These are phyloP conservation scores for Acrobasis suavella DNA, from an alignment of 2,888 invertebrate species.

Conservation along the genomic window DNA sequence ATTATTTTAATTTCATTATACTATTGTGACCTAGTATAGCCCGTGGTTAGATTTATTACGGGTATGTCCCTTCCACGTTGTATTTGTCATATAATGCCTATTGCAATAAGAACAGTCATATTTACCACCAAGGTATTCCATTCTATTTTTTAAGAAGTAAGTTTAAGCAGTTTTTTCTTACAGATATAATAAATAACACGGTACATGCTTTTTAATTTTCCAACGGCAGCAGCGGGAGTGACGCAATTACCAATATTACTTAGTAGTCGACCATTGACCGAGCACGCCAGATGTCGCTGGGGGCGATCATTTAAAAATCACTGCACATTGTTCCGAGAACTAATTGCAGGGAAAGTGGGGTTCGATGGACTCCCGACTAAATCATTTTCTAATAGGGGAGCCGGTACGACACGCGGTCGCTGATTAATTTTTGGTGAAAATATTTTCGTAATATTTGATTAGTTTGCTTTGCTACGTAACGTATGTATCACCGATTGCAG, in stretches of 20 bases:
- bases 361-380: slow-evolving; percentile 71
- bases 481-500: background rate
- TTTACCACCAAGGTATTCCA: too few species aligned
- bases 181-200: too few species aligned
- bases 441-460: slow-evolving; percentile 25
- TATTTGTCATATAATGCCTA: too few species aligned
- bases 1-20: too few species aligned
- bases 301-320: slow-evolving; percentile 81
- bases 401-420: slow-evolving; percentile 35
- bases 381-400: slow-evolving; percentile 75
- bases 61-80: too few species aligned
- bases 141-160: too few species aligned
- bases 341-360: slow-evolving; percentile 82
- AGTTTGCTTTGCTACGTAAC: background rate
- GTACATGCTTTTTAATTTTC: slow-evolving; percentile 28
- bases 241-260: slow-evolving; percentile 77
- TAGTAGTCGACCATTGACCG: slow-evolving; percentile 46
- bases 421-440: slow-evolving; percentile 45
- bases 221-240: slow-evolving; percentile 38
- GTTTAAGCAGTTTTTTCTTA: too few species aligned
- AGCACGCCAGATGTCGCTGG: slow-evolving; percentile 71
- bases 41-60: too few species aligned
- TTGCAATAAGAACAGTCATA: too few species aligned
- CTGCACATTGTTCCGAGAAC: slow-evolving; percentile 80
- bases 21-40: too few species aligned